phyloP scores from a whole-genome alignment of 2,113 vertebrate species.

The Psophia crepitans region DNA sequence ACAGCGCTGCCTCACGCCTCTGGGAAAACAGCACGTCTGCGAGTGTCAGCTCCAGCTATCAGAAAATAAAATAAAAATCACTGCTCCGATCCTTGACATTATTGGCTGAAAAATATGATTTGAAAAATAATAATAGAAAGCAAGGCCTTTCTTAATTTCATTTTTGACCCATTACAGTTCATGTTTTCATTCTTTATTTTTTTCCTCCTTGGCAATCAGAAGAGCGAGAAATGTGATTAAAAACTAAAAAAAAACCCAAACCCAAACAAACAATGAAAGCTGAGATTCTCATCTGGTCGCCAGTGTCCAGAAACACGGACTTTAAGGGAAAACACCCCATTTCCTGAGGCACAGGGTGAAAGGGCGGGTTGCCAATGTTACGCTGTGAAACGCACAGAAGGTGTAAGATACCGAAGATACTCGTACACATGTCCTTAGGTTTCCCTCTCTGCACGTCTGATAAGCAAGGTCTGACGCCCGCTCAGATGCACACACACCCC shows the following conservation, averaged over 20 bases:
- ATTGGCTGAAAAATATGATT: background rate
- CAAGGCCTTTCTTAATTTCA: background rate
- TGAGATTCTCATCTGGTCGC: background rate
- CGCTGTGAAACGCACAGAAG: background rate
- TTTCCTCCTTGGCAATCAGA: background rate
- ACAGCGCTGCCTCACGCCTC: background rate
- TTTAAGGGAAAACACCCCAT: background rate
- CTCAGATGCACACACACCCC: background rate
- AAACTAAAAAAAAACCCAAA: background rate
- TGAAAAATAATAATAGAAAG: slow-evolving; percentile 20
- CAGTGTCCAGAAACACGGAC: background rate
- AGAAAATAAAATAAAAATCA: background rate
- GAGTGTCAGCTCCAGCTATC: background rate
- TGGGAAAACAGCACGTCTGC: background rate
- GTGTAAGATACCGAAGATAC: background rate
- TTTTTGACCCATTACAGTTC: slow-evolving; percentile 1
- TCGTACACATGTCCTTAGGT: background rate
- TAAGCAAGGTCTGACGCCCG: background rate
- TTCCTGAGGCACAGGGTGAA: background rate
- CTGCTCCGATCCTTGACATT: background rate
- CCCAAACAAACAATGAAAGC: slow-evolving; percentile 1
- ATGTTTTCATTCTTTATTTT: background rate
- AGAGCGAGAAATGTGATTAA: slow-evolving; percentile 30
- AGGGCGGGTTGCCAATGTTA: background rate
- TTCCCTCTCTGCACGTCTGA: background rate